Evolutionary conservation across 1,140 invertebrate genomes (phyloP), one percentile per base, ranked within the genome.

Genomic region (Lethocerus indicus): DNA sequence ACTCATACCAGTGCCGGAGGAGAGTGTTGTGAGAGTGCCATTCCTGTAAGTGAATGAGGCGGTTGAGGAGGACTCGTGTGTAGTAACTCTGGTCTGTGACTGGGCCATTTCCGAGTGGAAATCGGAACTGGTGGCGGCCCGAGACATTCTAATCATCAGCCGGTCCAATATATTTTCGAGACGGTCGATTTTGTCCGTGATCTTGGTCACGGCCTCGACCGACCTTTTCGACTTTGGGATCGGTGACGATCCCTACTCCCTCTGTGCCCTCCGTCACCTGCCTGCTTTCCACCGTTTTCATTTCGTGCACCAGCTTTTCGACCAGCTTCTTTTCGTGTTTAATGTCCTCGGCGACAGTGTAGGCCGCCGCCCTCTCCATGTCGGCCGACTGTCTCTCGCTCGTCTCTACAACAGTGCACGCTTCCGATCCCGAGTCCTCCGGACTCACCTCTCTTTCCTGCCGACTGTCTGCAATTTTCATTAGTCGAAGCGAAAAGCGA

Each of bases 181-280:
- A 1, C 32, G 24, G 41, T 49, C 47, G n/a, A 53, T 53, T 37
- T 53, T 53, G n/a, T 49, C 21, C 9, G 46, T 53, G 21, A 53
- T 49, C 36, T 53, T 41, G 0, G 45, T 20, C 1, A 53, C 51
- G 2, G 36, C 51, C 13, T 37, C 44, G 13, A 29, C 51, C 43
- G 26, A 52, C 50, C 13, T 52, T 45, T 16, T 40, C 20, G 23
- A 37, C 32, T 20, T 52, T 35, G 14, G 45, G 27, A 39, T 48
- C 32, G n/a, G n/a, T 5, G 21, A 40, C 37, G 16, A 40, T 20
- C 6, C 5, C 21, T 16, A 40, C 37, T 16, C n/a, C 21, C 21
- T 40, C 37, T 40, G n/a, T 40, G 21, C 37, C 24, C 2, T 44
- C 40, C 6, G 49, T 20, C 12, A 20, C 36, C 23, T 49, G 23